These are phyloP conservation scores for Bursaphelenchus okinawaensis DNA, from an alignment of 2,888 invertebrate genomes.

Conservation along the genomic window DNA sequence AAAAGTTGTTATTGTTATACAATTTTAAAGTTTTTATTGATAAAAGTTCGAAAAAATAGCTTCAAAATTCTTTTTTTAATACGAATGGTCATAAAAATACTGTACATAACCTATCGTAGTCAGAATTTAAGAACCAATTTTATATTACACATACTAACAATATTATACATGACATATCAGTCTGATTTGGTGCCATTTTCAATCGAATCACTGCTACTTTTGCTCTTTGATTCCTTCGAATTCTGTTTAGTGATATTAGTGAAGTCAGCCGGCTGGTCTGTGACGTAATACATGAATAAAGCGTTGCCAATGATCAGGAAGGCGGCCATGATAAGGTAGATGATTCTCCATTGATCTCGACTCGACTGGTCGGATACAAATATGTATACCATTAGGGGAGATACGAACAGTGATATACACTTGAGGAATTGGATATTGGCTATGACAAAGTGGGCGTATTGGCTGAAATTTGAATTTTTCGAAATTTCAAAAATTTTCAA, in stretches of 20 bases:
- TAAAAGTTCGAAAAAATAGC: not conserved
- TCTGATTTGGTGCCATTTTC: not conserved
- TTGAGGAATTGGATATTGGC: constrained; percentile 54
- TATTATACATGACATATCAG: too few relatives aligned
- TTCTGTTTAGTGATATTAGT: constrained; percentile 21
- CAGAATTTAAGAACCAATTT: too few relatives aligned
- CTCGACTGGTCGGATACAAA: constrained; percentile 35
- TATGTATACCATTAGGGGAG: constrained; percentile 44
- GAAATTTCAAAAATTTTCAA: not conserved
- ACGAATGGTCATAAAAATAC: not conserved
- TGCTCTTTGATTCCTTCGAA: not conserved
- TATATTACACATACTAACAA: too few relatives aligned
- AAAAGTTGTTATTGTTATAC: not conserved
- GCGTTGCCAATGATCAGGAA: constrained; percentile 37
- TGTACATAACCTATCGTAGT: too few relatives aligned
- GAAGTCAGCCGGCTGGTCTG: constrained; percentile 49
- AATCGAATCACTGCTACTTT: not conserved
- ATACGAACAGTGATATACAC: constrained; percentile 48
- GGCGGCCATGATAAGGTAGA: constrained; percentile 33
- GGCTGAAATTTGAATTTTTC: constrained; percentile 31
- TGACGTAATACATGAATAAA: constrained; percentile 46
- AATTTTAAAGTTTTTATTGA: not conserved
- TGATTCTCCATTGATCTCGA: constrained; percentile 43
- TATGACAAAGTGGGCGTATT: constrained; percentile 52
- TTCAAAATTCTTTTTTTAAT: not conserved